phyloP scores from a whole-genome alignment of 2,113 vertebrate species.

The Xiphophorus maculatus region DNA sequence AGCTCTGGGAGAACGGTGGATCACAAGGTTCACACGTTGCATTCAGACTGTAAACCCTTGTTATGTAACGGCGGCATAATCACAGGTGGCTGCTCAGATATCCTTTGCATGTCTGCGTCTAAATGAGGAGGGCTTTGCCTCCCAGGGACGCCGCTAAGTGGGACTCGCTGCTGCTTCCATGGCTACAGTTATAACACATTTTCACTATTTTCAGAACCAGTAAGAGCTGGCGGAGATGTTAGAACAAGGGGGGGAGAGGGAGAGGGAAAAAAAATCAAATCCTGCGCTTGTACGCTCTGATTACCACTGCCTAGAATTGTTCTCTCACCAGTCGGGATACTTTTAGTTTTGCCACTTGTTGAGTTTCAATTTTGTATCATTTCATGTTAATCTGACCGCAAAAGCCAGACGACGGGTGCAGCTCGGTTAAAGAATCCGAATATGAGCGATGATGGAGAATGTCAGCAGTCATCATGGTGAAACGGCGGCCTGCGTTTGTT shows the following conservation, averaged over 20 bases:
- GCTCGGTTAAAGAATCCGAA: neutral
- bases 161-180: constrained; percentile 64
- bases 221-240: constrained; percentile 15
- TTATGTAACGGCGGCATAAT: constrained; percentile 70
- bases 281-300: neutral
- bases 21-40: constrained; percentile 64
- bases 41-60: constrained; percentile 46
- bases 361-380: neutral
- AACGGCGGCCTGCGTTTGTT: constrained; percentile 10
- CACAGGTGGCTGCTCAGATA: constrained; percentile 72
- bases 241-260: neutral
- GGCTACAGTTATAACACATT: constrained; percentile 65
- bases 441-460: constrained; percentile 3
- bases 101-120: constrained; percentile 63
- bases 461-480: constrained; percentile 7
- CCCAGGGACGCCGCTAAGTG: constrained; percentile 60
- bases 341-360: neutral
- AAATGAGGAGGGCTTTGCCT: constrained; percentile 67
- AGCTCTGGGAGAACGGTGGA: constrained; percentile 54
- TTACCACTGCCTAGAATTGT: neutral
- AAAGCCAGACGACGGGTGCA: neutral
- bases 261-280: neutral
- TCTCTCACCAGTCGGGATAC: no score
- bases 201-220: constrained; percentile 48
- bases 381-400: neutral